These are phyloP conservation scores for Columba guinea DNA, from an alignment of 2,797 vertebrate species.

Conservation along the genomic window DNA sequence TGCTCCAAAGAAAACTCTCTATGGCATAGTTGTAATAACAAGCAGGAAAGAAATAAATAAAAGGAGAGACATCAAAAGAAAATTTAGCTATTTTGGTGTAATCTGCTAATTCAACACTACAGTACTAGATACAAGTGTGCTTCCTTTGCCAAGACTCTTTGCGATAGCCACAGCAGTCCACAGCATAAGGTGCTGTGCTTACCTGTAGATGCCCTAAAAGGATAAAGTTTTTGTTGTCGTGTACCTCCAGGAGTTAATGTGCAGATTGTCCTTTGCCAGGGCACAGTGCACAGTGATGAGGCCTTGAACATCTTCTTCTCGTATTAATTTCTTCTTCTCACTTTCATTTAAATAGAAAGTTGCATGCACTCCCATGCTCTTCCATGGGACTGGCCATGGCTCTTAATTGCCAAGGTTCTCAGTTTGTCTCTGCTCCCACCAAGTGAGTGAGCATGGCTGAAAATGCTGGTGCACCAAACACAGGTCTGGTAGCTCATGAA, in stretches of 20 bases:
- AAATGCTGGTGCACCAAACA: background rate
- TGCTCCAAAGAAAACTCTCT: slow-evolving; percentile 8
- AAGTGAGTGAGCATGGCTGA: background rate
- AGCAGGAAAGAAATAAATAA: slow-evolving; percentile 7
- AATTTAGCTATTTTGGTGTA: background rate
- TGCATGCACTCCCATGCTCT: fast-evolving
- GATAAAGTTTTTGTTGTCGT: background rate
- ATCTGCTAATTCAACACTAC: background rate
- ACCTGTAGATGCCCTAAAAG: background rate
- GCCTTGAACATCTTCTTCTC: background rate
- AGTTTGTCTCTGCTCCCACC: background rate
- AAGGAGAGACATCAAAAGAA: background rate
- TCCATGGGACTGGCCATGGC: background rate
- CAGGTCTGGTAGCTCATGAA: background rate
- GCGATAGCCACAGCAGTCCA: background rate
- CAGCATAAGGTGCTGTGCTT: background rate
- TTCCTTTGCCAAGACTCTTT: background rate
- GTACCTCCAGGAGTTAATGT: background rate
- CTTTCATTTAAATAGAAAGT: background rate
- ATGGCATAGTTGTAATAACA: slow-evolving; percentile 27
- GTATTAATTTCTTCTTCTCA: background rate
- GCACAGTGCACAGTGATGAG: background rate
- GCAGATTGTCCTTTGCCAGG: background rate
- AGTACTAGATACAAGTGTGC: background rate
- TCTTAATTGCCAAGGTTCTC: background rate